Base-by-base conservation (phyloP, 2,888 invertebrate genomes). In the Temnothorax ravouxi region DNA sequence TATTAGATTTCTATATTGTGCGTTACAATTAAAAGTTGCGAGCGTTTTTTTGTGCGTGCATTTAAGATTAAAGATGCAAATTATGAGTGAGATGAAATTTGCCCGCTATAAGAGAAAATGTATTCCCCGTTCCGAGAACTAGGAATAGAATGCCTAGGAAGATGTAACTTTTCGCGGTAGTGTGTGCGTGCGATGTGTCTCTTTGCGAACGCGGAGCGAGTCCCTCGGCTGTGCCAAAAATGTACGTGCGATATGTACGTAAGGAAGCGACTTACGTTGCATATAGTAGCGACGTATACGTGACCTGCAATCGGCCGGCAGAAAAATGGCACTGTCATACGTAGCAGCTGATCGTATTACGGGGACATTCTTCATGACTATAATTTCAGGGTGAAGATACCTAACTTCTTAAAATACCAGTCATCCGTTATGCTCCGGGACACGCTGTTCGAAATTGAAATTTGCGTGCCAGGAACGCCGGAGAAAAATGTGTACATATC, bases 301-400 rank as follows among this genome's bases (percentile, higher is more conserved):
- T 92, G 92, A 92, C 91, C 87, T 86, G 92, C 91, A 92, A 91
- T 91, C 91, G 90, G 86, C 88, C 87, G 50, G 76, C 84, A 76
- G 86, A 89, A 92, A 92, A 91, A 91, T 91, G 86, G 64, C 84
- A 76, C 84, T 89, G 91, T 90, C 88, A 91, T 90, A 88, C 83
- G 87, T 85, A 82, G 87, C 88, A 85, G 88, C 88, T 92, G 91
- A 92, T 92, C 91, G 88, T 72, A 88, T 92, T 92, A 90, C 87
- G 84, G 54, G 47, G 69, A 85, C 83, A 74, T 85, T 72, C 72
- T 69, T 86, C 84, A 80, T 83, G 71, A 66, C 80, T 66, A 89
- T 88, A 88, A 90, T 88, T 88, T 85, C 81, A 50, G 18, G 47
- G 18, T 71, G 25, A 75, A 25, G 79, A 76, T 66, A 64, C 38